Evolutionary conservation across 2,888 invertebrate genomes (phyloP), one percentile per base, ranked within the genome.

Genomic region (Agrotis clavis): DNA sequence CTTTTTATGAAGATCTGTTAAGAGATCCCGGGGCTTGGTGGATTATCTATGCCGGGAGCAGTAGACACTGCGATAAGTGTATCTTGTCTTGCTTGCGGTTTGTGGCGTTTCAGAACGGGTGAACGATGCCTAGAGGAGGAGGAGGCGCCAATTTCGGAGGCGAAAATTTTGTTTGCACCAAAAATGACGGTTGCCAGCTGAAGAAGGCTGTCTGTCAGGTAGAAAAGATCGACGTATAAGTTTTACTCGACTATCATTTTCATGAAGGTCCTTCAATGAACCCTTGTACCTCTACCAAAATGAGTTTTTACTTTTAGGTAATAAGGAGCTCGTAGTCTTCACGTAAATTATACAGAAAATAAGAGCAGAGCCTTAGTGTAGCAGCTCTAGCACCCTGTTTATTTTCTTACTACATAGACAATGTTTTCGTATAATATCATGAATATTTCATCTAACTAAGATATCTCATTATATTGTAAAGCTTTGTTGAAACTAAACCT

Each of bases 401-500:
- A 64, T 41, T 72, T 53, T 19, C 47, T 63, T 11, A 30, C 41
- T n/a, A n/a, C n/a, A 56, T n/a, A 57, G 45, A 76, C 35, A 59
- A n/a, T n/a, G n/a, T n/a, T n/a, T 35, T 59, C 13, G 47, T 74
- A 19, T 3, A n/a, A 18, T 3, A 16, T 53, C 18, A 35, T 71
- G 47, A 57, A 50, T 77, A 77, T 57, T 62, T 57, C 1, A 50
- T 45, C 51, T 7, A 45, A 25, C 14, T 48, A n/a, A 57, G 57
- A 57, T 25, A 18, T 30, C 30, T 62, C 19, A 54, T 56, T 78
- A 64, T 71, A n/a, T 64, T 35, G 16, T 30, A 71, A 64, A 16
- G 50, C 18, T 59, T 63, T 13, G 25, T n/a, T 79, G 45, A 67
- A 66, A 64, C 50, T 47, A 51, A 64, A 53, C 63, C 59, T 64